Evolutionary conservation across 2,888 invertebrate genomes (phyloP), one percentile per base, ranked within the genome.

Genomic region (Agonum fuliginosum): DNA sequence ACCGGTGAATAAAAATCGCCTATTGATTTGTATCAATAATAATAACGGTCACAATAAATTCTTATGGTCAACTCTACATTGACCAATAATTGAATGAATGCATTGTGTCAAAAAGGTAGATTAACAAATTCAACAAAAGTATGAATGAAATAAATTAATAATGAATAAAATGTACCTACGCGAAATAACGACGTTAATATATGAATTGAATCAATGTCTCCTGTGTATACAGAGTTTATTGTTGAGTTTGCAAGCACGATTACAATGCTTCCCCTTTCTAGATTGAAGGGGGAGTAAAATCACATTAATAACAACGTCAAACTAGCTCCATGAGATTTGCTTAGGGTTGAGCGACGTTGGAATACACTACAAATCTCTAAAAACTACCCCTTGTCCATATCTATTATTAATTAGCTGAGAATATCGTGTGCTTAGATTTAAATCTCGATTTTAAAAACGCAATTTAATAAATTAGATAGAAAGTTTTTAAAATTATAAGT

Each of bases 231-330:
- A 17, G 58, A 30, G 30, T 62, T 17, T 62, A 30, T 62, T 54
- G 54, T 54, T 54, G 24, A 24, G 30, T 62, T 62, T 27, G 27
- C 17, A 30, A 62, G 58, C 30, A 30, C 58, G 58, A 48, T 24
- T 48, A 48, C 41, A 48, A 22, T 46, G 41, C 17, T 14, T 48
- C 48, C 43, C 46, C 30, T 20, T 41, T 20, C 22, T 19, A 22
- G 17, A 24, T 24, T 41, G 14, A 41, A 22, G 69, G 27, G 46
- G 46, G 69, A 46, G 24, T 69, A 22, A 46, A 70, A 70, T 48
- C 48, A 27, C 48, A 48, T 41, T 48, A 46, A 70, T 48, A 30
- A 70, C 70, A 48, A 14, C 69, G 46, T 48, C 70, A 48, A 70
- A 46, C 30, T 62, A 62, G 58, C 34, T 30, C 30, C 17, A 62